These are phyloP conservation scores for Diarsia dahlii DNA, from an alignment of 2,888 invertebrate genomes.

Conservation along the genomic window DNA sequence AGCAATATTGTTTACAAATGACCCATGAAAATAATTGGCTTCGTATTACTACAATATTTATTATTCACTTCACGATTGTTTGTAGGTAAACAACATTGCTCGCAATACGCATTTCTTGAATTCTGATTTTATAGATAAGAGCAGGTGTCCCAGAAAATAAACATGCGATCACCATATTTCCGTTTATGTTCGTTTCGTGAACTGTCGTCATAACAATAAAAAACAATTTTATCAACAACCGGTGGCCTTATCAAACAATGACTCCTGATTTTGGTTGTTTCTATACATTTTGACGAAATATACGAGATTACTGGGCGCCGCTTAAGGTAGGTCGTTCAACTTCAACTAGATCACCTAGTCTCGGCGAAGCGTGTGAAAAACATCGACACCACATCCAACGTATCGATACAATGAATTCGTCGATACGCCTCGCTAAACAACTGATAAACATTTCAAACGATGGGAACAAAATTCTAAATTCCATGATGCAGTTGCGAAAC, in stretches of 20 bases:
- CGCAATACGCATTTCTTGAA: constrained; percentile 37
- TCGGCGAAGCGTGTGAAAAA: constrained; percentile 79
- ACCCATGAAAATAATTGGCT: constrained; percentile 6
- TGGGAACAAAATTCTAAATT: constrained; percentile 76
- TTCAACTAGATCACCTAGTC: constrained; percentile 75
- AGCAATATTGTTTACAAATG: constrained; percentile 14
- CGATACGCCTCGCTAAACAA: constrained; percentile 78
- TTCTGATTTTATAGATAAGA: constrained; percentile 42
- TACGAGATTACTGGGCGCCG: constrained; percentile 72
- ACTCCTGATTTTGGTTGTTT: constrained; percentile 67
- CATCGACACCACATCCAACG: constrained; percentile 57
- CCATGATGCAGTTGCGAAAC: constrained; percentile 75
- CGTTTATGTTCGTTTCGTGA: constrained; percentile 46
- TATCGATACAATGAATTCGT: constrained; percentile 73
- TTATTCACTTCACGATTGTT: constrained; percentile 29
- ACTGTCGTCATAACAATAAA: constrained; percentile 59
- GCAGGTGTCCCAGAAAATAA: constrained; percentile 49
- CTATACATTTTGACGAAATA: constrained; percentile 72
- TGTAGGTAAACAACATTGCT: constrained; percentile 37
- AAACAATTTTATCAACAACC: constrained; percentile 65
- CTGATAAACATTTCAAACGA: constrained; percentile 76
- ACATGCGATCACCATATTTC: constrained; percentile 44
- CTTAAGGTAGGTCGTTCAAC: constrained; percentile 84
- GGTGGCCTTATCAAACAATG: constrained; percentile 78
- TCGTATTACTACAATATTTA: constrained; percentile 27